A percentile compares a stretch with the other conserved stretches of the same genome.
Evolutionary conservation across 2,113 vertebrate genomes (phyloP).

Genomic region (Dipodomys ordii): DNA sequence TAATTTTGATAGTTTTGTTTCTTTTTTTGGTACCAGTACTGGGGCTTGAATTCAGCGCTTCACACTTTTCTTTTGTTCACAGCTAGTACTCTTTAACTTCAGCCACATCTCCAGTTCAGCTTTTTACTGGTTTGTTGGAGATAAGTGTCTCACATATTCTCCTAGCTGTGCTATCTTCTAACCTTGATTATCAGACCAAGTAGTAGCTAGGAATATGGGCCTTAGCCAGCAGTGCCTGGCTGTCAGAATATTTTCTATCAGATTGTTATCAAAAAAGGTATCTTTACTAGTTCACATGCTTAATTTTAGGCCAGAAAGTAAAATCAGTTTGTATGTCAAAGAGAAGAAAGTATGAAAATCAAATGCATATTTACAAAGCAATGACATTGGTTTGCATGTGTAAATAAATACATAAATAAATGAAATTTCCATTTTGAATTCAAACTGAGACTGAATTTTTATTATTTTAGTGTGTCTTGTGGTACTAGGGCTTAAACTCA

Average conservation of each 20-base stretch:
- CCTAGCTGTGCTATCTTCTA: no score
- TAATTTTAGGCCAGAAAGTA: conserved; percentile 35
- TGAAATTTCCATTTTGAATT: background rate
- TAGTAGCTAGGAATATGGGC: no score
- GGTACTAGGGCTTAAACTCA: background rate
- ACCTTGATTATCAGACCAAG: no score
- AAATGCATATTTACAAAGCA: background rate
- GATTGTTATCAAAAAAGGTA: background rate
- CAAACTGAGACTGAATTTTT: conserved; percentile 12
- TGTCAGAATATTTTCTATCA: background rate
- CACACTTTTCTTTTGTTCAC: no score
- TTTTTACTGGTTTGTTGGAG: no score
- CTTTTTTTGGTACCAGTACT: no score
- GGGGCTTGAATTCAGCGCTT: no score
- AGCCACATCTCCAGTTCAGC: no score
- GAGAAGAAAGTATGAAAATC: background rate
- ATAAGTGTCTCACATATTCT: no score
- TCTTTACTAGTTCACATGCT: background rate
- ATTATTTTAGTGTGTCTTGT: background rate
- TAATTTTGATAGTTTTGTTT: background rate
- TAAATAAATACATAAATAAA: background rate
- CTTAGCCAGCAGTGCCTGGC: no score
- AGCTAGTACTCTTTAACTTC: no score
- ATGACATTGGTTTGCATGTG: background rate
- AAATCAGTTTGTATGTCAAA: background rate